Percentiles rank a stretch among this genome's conserved stretches.
These are phyloP conservation scores for Chiroxiphia lanceolata DNA, from an alignment of 2,797 vertebrate genomes.

Conservation along the genomic window DNA sequence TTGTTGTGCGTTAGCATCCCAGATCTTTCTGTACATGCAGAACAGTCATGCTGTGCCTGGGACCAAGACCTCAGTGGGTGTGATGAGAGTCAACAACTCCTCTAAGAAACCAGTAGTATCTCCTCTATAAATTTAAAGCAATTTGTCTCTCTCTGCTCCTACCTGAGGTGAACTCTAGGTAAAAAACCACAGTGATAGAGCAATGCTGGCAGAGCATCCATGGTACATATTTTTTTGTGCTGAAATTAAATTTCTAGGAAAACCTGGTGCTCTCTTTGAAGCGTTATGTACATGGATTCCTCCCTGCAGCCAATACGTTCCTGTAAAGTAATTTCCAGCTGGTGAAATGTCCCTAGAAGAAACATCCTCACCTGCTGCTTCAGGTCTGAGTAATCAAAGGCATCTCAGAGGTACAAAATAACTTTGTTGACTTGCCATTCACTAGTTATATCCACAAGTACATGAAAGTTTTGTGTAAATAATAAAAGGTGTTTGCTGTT, in stretches of 20 bases:
- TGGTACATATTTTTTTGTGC: not conserved
- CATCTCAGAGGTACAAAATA: not conserved
- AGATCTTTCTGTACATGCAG: not conserved
- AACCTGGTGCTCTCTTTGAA: not conserved
- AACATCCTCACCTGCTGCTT: not conserved
- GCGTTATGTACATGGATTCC: not conserved
- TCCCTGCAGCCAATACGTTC: not conserved
- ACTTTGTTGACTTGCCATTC: constrained; percentile 1
- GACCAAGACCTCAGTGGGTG: not conserved
- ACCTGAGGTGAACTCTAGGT: not conserved
- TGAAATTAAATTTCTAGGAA: not conserved
- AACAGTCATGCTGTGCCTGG: not conserved
- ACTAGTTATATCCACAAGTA: not conserved
- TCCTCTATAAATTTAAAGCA: not conserved
- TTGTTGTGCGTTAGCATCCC: not conserved
- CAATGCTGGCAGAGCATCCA: not conserved
- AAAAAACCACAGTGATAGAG: not conserved
- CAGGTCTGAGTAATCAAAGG: not conserved
- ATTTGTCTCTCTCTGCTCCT: not conserved
- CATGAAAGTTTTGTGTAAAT: constrained; percentile 16
- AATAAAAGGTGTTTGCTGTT: not conserved
- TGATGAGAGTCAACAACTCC: not conserved
- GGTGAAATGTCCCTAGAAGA: not conserved
- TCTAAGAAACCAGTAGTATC: not conserved
- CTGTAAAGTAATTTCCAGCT: not conserved